Percentiles rank a stretch among this genome's conserved stretches.
Conservation (phyloP, 2,888 invertebrate species). For the Eucera pruinosa region DNA sequence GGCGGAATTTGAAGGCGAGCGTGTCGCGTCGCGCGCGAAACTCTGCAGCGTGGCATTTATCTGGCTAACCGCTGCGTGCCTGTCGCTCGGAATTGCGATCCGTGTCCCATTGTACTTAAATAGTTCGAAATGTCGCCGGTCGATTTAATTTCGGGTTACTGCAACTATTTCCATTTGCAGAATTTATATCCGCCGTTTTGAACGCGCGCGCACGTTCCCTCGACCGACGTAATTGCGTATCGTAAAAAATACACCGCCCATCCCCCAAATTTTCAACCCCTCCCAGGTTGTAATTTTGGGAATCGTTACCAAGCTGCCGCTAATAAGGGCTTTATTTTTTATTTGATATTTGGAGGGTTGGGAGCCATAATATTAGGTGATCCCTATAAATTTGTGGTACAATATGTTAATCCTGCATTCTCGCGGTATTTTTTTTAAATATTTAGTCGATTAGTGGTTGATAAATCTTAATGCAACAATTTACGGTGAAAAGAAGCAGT, state of each 20-base stretch:
- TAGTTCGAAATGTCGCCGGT: slow-evolving; percentile 70
- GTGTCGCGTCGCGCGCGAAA: slow-evolving; percentile 37
- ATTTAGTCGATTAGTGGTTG: too few relatives aligned
- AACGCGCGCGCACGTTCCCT: background rate
- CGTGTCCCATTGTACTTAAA: slow-evolving; percentile 73
- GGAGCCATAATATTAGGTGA: too few relatives aligned
- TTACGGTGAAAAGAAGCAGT: too few relatives aligned
- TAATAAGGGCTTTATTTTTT: slow-evolving; percentile 30
- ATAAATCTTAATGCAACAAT: too few relatives aligned
- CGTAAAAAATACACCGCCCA: slow-evolving; percentile 38
- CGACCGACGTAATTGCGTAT: slow-evolving; percentile 46
- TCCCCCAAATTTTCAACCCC: background rate
- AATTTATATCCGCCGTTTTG: slow-evolving; percentile 62
- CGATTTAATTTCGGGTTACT: slow-evolving; percentile 71
- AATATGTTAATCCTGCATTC: too few relatives aligned
- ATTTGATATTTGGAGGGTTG: slow-evolving; percentile 46
- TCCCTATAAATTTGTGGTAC: too few relatives aligned
- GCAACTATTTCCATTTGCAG: slow-evolving; percentile 72
- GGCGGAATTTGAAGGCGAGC: slow-evolving; percentile 30
- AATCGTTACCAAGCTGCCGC: slow-evolving; percentile 1
- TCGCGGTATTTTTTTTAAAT: too few relatives aligned
- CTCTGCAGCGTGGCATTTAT: slow-evolving; percentile 62
- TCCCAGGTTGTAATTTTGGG: slow-evolving; percentile 4
- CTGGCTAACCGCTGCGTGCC: slow-evolving; percentile 70
- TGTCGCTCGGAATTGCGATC: slow-evolving; percentile 72